Percentiles rank a stretch among this genome's conserved stretches.
Evolutionary conservation across 1,140 invertebrate genomes (phyloP).

Genomic region (Drosophila lini): DNA sequence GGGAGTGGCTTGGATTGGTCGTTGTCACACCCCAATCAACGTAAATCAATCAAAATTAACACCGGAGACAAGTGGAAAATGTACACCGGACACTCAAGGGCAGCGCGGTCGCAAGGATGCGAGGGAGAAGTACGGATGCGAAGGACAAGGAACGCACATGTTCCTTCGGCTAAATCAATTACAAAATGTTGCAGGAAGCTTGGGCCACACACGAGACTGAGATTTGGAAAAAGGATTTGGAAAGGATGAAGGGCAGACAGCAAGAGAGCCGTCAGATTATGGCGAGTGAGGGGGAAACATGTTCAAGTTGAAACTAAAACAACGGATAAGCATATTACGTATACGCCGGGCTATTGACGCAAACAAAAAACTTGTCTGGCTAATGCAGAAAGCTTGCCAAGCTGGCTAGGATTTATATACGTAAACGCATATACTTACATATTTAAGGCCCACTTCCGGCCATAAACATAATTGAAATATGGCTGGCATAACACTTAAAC

Average conservation of each 20-base stretch:
- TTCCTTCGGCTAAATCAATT: constrained; percentile 13
- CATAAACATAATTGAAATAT: constrained; percentile 18
- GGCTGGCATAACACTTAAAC: constrained; percentile 7
- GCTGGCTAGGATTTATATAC: neutral
- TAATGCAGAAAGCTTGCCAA: constrained; percentile 10
- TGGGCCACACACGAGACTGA: constrained; percentile 7
- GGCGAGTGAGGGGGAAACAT: neutral
- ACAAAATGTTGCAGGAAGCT: constrained; percentile 10
- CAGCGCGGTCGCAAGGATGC: neutral
- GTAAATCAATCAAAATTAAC: constrained; percentile 23
- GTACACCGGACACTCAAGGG: constrained; percentile 6
- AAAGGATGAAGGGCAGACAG: constrained; percentile 8
- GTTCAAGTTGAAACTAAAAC: constrained; percentile 11
- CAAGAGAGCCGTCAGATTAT: neutral
- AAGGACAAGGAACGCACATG: constrained; percentile 14
- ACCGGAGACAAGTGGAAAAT: constrained; percentile 21
- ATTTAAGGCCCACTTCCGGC: constrained; percentile 2
- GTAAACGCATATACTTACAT: neutral
- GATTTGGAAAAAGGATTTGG: constrained; percentile 14
- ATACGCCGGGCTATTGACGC: constrained; percentile 4
- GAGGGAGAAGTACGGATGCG: neutral
- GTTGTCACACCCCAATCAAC: constrained; percentile 14
- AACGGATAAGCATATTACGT: constrained; percentile 14
- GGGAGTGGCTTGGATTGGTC: neutral
- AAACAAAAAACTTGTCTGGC: constrained; percentile 2